Percentiles rank a stretch among this genome's conserved stretches.
Evolutionary conservation across 2,113 vertebrate genomes (phyloP).

Genomic region (Theropithecus gelada): DNA sequence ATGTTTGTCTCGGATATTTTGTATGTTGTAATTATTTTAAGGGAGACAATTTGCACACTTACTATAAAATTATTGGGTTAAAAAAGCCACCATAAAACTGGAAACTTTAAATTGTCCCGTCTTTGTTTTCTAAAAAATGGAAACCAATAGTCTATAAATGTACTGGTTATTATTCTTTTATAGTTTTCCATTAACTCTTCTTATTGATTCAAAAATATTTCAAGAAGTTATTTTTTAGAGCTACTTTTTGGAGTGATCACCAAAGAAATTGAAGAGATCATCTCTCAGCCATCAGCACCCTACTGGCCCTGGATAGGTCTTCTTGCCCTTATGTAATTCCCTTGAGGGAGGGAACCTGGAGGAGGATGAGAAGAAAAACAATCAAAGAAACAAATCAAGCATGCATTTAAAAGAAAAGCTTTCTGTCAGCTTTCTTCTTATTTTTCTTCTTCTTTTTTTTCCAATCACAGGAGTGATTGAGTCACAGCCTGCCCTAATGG

Average conservation of each 20-base stretch:
- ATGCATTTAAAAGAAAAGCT: background rate
- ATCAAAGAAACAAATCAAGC: background rate
- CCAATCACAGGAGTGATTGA: background rate
- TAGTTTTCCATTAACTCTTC: background rate
- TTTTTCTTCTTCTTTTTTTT: background rate
- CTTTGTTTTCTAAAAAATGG: background rate
- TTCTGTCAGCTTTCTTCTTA: background rate
- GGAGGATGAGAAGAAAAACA: background rate
- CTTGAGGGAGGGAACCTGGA: background rate
- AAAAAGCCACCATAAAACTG: background rate
- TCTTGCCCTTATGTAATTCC: background rate
- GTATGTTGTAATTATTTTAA: conserved; percentile 15
- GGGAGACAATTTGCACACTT: background rate
- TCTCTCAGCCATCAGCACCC: background rate
- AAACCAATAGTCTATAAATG: background rate
- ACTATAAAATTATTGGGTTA: background rate
- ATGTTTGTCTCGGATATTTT: background rate
- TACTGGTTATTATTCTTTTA: background rate
- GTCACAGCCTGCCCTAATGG: background rate
- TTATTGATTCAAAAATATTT: conserved; percentile 23
- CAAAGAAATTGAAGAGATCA: background rate
- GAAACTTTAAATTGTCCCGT: background rate
- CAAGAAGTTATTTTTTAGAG: conserved; percentile 30
- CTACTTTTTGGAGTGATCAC: background rate
- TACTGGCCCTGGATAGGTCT: background rate